phyloP scores from a whole-genome alignment of 2,797 vertebrate species.

The Pseudotriccus pelzelni region DNA sequence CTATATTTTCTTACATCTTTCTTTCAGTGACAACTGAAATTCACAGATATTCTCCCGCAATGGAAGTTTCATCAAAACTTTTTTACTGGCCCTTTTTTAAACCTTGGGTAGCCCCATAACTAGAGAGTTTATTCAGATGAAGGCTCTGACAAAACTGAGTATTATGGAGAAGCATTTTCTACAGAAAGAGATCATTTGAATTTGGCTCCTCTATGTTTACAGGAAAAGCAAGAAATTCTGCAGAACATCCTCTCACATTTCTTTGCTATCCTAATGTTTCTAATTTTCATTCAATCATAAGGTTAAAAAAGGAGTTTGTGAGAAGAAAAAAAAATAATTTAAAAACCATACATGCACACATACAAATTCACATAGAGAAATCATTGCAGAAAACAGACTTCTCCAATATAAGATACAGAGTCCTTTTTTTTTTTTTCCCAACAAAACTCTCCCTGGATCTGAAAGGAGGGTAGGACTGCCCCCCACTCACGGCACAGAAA shows the following conservation, averaged over 20 bases:
- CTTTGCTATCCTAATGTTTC: neutral
- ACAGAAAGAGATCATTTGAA: neutral
- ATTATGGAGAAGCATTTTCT: neutral
- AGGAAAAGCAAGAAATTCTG: neutral
- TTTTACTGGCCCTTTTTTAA: neutral
- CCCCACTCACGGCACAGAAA: neutral
- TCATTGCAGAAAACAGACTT: neutral
- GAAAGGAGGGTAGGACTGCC: neutral
- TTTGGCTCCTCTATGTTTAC: rapidly evolving
- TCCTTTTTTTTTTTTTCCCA: neutral
- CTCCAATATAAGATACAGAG: neutral
- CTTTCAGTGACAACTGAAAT: neutral
- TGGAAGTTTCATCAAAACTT: neutral
- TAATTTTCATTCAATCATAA: neutral
- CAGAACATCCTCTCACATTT: neutral
- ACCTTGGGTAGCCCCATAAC: neutral
- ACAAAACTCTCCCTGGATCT: neutral
- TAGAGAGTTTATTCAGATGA: neutral
- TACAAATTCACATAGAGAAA: neutral
- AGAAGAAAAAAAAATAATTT: neutral
- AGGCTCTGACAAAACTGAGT: neutral
- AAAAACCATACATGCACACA: no score
- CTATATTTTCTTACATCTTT: neutral
- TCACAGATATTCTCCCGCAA: neutral
- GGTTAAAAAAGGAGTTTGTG: neutral